Base-by-base conservation (phyloP, 2,888 invertebrate genomes). In the Agriopis aurantiaria region DNA sequence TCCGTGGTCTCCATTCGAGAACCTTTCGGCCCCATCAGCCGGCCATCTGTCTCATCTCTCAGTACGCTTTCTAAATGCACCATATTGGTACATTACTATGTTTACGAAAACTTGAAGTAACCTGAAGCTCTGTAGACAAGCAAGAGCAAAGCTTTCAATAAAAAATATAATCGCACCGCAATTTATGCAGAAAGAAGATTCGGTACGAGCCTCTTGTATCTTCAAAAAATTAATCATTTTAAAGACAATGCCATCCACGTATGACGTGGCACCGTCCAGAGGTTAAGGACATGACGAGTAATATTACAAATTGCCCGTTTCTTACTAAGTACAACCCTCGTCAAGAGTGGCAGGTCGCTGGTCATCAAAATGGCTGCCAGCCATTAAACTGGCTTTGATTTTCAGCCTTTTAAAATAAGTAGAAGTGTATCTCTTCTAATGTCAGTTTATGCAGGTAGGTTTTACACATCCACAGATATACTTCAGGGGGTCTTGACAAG, bases 351-450 rank as follows among this genome's bases (percentile, higher is more conserved):
- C 69, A 65, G 65, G 8, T 65, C 17, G 69, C 61, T 57, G 57
- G 69, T 69, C 69, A 69, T 65, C 69, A 65, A 65, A 69, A 62
- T 65, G 62, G 65, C 65, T 57, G 69, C 62, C 55, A 40, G 45
- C 14, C n/a, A 46, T 61, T 45, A 46, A 51, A 60, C 65, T 60
- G 65, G 63, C 49, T 65, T 61, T 64, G 52, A 65, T 57, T 56
- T 60, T 53, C 46, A 51, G 46, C 14, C n/a, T 68, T 58, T 62
- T 57, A 10, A 57, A 23, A 45, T 0, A 49, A 46, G 40, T 53
- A 52, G 23, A 58, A 9, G 23, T 53, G 33, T 53, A 46, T 14
- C 11, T 11, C 17, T 7, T 5, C 10, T 23, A 23, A 52, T 33
- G 33, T 33, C 33, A 5, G 5, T 4, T 33, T 33, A 33, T 33